Evolutionary conservation across 2,888 invertebrate species (phyloP).

Genomic region (Protula sp.): DNA sequence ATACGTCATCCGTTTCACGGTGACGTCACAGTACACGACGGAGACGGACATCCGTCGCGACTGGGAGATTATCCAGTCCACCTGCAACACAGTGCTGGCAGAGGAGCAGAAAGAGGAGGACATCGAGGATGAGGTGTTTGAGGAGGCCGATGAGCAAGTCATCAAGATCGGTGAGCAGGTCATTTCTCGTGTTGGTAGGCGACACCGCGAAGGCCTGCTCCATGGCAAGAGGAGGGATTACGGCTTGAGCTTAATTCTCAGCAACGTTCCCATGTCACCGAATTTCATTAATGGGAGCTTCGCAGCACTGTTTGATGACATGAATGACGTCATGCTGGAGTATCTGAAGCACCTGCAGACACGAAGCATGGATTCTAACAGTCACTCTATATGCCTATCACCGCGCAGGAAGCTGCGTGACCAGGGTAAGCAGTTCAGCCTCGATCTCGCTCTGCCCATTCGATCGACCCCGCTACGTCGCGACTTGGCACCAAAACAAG

Average conservation of each 20-base stretch:
- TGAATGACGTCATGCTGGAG: slow-evolving; percentile 31
- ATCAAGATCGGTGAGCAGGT: neutral
- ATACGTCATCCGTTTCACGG: slow-evolving; percentile 82
- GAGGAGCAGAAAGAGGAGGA: slow-evolving; percentile 23
- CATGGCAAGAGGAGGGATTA: slow-evolving; percentile 60
- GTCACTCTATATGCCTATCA: slow-evolving; percentile 40
- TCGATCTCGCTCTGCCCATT: slow-evolving; percentile 34
- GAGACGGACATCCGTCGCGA: slow-evolving; percentile 65
- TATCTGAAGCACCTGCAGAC: slow-evolving; percentile 36
- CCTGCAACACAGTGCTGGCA: slow-evolving; percentile 45
- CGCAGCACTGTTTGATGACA: slow-evolving; percentile 49
- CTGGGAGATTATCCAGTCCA: slow-evolving; percentile 62
- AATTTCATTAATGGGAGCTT: slow-evolving; percentile 67
- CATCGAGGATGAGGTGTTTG: slow-evolving; percentile 19
- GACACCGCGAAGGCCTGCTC: slow-evolving; percentile 11
- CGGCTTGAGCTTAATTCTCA: slow-evolving; percentile 84
- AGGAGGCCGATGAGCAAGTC: slow-evolving; percentile 4
- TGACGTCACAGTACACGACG: slow-evolving; percentile 78
- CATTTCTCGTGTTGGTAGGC: neutral
- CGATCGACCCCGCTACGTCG: neutral
- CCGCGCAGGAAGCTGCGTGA: slow-evolving; percentile 43
- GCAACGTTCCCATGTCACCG: slow-evolving; percentile 93
- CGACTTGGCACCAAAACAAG: slow-evolving; percentile 30
- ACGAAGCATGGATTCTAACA: slow-evolving; percentile 30
- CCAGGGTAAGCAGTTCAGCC: slow-evolving; percentile 42